phyloP scores from a whole-genome alignment of 2,888 invertebrate species.

The Eueremaeus valkanovi region DNA sequence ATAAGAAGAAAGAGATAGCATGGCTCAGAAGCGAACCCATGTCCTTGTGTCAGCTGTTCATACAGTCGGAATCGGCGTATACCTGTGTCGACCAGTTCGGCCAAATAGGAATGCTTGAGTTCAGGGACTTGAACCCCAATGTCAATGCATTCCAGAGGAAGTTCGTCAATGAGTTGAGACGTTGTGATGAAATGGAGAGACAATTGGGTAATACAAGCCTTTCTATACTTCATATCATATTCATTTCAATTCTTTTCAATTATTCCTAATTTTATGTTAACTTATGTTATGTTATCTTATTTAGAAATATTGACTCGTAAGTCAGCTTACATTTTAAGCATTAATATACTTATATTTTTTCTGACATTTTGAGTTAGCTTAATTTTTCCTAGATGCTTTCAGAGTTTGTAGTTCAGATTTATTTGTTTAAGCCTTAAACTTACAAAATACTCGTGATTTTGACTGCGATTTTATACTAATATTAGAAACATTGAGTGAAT shows the following conservation, averaged over 20 bases:
- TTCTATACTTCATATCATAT: background rate
- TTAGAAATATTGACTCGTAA: no score
- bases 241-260: background rate
- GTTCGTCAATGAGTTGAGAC: constrained; percentile 44
- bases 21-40: constrained; percentile 97
- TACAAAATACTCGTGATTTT: background rate
- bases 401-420: no score
- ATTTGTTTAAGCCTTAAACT: no score
- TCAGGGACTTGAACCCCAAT: constrained; percentile 63
- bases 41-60: constrained; percentile 94
- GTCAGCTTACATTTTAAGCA: no score
- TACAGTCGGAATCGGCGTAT: constrained; percentile 92
- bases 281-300: no score
- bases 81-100: constrained; percentile 88
- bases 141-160: constrained; percentile 45
- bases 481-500: background rate
- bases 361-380: no score
- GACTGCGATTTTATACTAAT: no score
- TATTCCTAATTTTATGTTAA: background rate
- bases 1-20: no score
- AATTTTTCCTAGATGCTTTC: no score
- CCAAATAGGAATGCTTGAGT: constrained; percentile 88
- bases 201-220: constrained; percentile 37
- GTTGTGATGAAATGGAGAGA: constrained; percentile 45
- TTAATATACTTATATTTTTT: no score